phyloP scores from a whole-genome alignment of 1,140 invertebrate species.

The Elymnias hypermnestra region DNA sequence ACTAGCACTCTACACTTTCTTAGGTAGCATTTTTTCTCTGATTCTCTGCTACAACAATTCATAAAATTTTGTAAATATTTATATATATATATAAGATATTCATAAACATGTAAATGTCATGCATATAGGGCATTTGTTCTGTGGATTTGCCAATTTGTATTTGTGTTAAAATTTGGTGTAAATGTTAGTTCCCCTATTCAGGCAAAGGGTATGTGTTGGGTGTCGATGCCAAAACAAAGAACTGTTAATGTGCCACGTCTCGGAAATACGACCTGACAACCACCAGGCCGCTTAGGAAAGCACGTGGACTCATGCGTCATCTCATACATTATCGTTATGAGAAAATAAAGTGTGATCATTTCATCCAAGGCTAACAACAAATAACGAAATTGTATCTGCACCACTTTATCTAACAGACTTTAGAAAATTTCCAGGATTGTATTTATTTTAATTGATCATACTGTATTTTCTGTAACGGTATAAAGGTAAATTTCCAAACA shows the following conservation, averaged over 20 bases:
- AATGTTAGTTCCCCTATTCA: constrained; percentile 67
- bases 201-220: constrained; percentile 43
- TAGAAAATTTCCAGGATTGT: background rate
- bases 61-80: too few relatives aligned
- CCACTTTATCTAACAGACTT: too few relatives aligned
- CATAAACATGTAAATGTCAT: background rate
- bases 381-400: background rate
- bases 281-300: constrained; percentile 55
- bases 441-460: too few relatives aligned
- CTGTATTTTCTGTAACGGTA: too few relatives aligned
- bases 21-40: background rate
- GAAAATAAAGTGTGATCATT: too few relatives aligned
- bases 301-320: too few relatives aligned
- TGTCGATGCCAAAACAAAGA: constrained; percentile 63
- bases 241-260: constrained; percentile 64
- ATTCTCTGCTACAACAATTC: background rate
- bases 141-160: constrained; percentile 32
- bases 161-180: constrained; percentile 43
- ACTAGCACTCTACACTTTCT: too few relatives aligned
- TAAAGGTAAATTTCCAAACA: too few relatives aligned
- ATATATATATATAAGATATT: background rate
- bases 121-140: background rate
- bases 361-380: background rate
- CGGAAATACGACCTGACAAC: constrained; percentile 53
- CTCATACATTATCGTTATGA: too few relatives aligned